These are phyloP conservation scores for Crotalus horridus DNA, from an alignment of 2,113 vertebrate genomes.

Conservation along the genomic window DNA sequence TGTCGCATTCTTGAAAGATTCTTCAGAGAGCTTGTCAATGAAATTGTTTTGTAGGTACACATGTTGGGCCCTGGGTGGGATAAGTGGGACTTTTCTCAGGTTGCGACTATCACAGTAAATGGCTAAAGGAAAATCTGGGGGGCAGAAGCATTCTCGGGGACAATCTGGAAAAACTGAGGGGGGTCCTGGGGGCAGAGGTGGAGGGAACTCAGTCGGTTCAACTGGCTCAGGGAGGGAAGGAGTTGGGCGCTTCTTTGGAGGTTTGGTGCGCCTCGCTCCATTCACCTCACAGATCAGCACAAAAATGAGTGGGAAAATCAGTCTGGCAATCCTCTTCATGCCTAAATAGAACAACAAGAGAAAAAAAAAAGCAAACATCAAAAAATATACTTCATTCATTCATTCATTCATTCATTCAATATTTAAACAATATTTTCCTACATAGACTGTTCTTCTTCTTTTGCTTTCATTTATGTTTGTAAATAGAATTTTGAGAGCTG, in stretches of 20 bases:
- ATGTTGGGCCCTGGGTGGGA: conserved; percentile 86
- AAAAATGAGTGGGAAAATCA: conserved; percentile 76
- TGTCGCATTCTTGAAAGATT: conserved; percentile 85
- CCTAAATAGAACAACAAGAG: conserved; percentile 55
- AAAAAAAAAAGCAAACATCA: not conserved
- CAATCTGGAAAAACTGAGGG: conserved; percentile 84
- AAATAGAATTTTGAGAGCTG: not conserved
- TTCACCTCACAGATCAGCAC: conserved; percentile 71
- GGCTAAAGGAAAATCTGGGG: conserved; percentile 82
- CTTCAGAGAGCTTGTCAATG: conserved; percentile 85
- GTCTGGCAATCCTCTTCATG: conserved; percentile 80
- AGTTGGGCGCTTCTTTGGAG: conserved; percentile 56
- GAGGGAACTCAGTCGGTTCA: conserved; percentile 91
- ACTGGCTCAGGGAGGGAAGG: conserved; percentile 69
- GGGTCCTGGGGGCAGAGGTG: conserved; percentile 80
- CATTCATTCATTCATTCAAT: not conserved
- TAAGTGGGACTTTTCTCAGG: conserved; percentile 84
- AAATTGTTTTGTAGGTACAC: conserved; percentile 97
- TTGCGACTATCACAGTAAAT: conserved; percentile 97
- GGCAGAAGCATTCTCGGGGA: conserved; percentile 87
- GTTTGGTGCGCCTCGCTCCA: conserved; percentile 67
- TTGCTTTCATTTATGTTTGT: not conserved
- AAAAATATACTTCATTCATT: not conserved
- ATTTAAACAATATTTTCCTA: not conserved
- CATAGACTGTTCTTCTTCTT: not conserved